Base-by-base conservation (phyloP, 1,140 invertebrate species). In the Brachionus rubens region DNA sequence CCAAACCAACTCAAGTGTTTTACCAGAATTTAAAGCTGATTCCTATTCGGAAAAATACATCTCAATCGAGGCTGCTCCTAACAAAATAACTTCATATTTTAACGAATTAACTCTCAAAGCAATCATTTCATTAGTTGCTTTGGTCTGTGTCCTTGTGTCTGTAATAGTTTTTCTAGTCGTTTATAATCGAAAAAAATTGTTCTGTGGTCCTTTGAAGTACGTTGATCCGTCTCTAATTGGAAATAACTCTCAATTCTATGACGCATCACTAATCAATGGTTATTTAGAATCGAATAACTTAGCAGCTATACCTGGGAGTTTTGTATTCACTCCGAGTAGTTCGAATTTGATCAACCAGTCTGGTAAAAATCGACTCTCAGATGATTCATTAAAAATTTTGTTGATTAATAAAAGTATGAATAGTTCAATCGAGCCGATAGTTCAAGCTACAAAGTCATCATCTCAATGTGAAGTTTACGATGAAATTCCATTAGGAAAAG, bases 221-320 rank as follows among this genome's bases (percentile, higher is more conserved):
- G 36, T 43, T 36, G 59, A 65, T 3, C 33, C 59, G 0, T 41
- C 36, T 41, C 21, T 65, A 19, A 43, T 41, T 41, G 33, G n/a
- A 4, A 65, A 65, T 43, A 65, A 65, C 30, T 65, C 59, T 12
- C 33, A 43, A 12, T 43, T 65, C 14, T 41, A 65, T 65, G 59
- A 65, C 16, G 40, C 59, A 9, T 65, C 59, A 12, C 12, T 65
- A 10, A 28, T 46, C 21, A 65, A 65, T 65, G 59, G 59, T 5
- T 65, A 65, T 24, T 65, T 65, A 40, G 59, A 65, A 65, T 41
- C 59, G 0, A 65, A 65, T 41, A 65, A 43, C 21, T 41, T 62
- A 19, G 26, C 54, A 36, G 43, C 9, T 46, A 16, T 36, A 36
- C 33, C 33, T n/a, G 33, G 30, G 16, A 62, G 56, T 40, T 9